These are phyloP conservation scores for Triplophysa bombifrons DNA, from an alignment of 2,797 vertebrate species.

Conservation along the genomic window DNA sequence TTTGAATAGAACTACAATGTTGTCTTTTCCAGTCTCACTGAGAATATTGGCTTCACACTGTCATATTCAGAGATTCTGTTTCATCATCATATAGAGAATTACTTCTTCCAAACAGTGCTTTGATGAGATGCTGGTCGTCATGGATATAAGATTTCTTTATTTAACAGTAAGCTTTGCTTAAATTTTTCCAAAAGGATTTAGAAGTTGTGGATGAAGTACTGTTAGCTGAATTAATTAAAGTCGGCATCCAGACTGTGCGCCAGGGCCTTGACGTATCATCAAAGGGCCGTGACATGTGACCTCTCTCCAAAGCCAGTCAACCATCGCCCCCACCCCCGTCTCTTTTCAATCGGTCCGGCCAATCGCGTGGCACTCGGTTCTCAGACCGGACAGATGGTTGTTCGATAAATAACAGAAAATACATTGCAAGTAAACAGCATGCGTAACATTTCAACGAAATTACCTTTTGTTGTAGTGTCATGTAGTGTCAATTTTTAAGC, in stretches of 20 bases:
- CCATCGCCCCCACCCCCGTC: conserved; percentile 56
- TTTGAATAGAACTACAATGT: neutral
- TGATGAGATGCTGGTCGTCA: conserved; percentile 30
- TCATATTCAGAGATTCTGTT: neutral
- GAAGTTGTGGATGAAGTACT: conserved; percentile 56
- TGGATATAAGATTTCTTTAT: conserved; percentile 37
- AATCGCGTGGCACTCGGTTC: conserved; percentile 67
- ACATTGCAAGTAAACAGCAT: conserved; percentile 60
- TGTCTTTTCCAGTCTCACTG: neutral
- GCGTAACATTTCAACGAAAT: conserved; percentile 37
- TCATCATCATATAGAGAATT: conserved; percentile 1
- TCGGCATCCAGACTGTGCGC: conserved; percentile 63
- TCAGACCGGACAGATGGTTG: conserved; percentile 76
- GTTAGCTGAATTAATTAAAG: conserved; percentile 17
- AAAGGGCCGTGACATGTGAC: conserved; percentile 74
- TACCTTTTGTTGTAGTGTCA: neutral
- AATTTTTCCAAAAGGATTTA: conserved; percentile 25
- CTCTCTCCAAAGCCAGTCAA: conserved; percentile 74
- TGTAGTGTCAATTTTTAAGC: neutral
- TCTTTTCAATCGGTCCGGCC: conserved; percentile 64
- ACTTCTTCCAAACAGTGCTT: conserved; percentile 18
- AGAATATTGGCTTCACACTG: conserved; percentile 3
- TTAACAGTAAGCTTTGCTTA: conserved; percentile 1
- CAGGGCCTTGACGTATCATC: conserved; percentile 76
- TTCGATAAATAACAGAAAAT: conserved; percentile 70